Evolutionary conservation across 2,888 invertebrate genomes (phyloP).

Genomic region (Coelopa pilipes): DNA sequence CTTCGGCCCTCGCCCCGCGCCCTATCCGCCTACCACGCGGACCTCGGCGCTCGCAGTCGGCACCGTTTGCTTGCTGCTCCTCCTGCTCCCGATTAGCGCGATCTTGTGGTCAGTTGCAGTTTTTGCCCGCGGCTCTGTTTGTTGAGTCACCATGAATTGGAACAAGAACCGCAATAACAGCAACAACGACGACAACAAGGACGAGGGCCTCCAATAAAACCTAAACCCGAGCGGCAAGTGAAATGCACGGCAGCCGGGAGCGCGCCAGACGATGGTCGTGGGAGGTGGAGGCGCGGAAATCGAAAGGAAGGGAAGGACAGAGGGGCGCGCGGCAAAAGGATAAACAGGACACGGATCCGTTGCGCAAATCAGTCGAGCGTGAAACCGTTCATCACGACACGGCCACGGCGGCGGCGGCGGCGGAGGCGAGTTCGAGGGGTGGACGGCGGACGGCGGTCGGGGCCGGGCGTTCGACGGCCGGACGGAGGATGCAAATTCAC

Average conservation of each 20-base stretch:
- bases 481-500: too few relatives aligned
- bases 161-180: neutral
- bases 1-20: too few relatives aligned
- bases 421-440: too few relatives aligned
- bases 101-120: neutral
- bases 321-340: too few relatives aligned
- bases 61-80: too few relatives aligned
- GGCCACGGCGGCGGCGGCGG: neutral
- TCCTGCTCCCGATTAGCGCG: too few relatives aligned
- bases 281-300: too few relatives aligned
- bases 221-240: slow-evolving; percentile 14
- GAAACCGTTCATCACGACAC: slow-evolving; percentile 27
- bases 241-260: neutral
- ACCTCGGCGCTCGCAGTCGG: too few relatives aligned
- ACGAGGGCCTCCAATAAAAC: neutral
- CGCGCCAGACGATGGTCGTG: neutral
- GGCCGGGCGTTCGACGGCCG: too few relatives aligned
- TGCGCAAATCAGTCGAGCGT: slow-evolving; percentile 26
- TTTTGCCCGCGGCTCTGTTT: neutral
- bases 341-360: neutral
- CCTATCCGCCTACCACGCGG: too few relatives aligned
- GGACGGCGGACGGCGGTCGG: too few relatives aligned
- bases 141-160: slow-evolving; percentile 10
- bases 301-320: too few relatives aligned
- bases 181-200: slow-evolving; percentile 37